phyloP scores from a whole-genome alignment of 2,888 invertebrate species.

The Morpho deidamia region DNA sequence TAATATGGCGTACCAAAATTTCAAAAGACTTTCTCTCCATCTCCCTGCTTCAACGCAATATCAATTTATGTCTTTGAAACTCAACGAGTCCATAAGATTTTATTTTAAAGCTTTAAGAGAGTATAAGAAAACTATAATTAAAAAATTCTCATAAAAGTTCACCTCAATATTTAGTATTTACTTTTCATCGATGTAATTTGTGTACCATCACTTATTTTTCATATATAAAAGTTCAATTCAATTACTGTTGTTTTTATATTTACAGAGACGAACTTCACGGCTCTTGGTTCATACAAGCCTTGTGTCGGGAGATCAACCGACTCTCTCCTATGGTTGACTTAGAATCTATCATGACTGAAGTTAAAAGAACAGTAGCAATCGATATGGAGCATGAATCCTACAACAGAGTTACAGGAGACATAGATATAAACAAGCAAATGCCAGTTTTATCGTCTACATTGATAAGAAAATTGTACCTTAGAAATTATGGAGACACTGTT shows the following conservation, averaged over 20 bases:
- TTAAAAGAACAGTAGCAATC: conserved; percentile 53
- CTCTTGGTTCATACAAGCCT: conserved; percentile 60
- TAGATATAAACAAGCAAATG: conserved; percentile 48
- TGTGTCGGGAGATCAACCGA: conserved; percentile 49
- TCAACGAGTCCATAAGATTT: too few species aligned
- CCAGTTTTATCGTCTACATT: conserved; percentile 46
- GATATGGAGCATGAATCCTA: conserved; percentile 39
- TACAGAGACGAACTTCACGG: conserved; percentile 46
- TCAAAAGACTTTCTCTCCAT: too few species aligned
- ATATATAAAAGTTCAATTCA: too few species aligned
- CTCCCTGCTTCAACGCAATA: too few species aligned
- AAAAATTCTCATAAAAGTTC: too few species aligned
- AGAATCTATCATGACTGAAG: conserved; percentile 52
- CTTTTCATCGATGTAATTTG: too few species aligned
- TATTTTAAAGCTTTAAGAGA: too few species aligned
- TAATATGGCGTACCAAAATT: too few species aligned
- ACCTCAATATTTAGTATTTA: too few species aligned
- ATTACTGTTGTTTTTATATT: conserved; percentile 5
- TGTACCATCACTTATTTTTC: too few species aligned
- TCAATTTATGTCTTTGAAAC: too few species aligned
- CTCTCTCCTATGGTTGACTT: conserved; percentile 42
- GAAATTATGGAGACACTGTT: conserved; percentile 30
- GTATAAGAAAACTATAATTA: too few species aligned
- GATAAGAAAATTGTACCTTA: conserved; percentile 49
- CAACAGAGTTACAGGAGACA: conserved; percentile 36